Evolutionary conservation across 2,888 invertebrate genomes (phyloP).

Genomic region (Criorhina ranunculi): DNA sequence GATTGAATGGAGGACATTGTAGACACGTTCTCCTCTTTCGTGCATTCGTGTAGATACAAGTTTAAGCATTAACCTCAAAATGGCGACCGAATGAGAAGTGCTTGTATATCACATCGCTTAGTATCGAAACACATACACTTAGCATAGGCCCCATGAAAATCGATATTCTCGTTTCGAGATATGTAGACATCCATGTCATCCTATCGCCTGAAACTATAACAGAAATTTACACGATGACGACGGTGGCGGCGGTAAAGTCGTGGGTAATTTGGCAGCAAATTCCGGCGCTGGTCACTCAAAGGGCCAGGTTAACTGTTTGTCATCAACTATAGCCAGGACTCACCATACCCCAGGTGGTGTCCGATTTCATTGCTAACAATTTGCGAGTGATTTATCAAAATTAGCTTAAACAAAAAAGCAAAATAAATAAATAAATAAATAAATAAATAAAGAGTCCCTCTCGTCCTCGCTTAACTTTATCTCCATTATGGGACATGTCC

Average conservation of each 20-base stretch:
- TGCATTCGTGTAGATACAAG: slow-evolving; percentile 73
- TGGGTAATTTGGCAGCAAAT: slow-evolving; percentile 42
- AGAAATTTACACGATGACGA: slow-evolving; percentile 34
- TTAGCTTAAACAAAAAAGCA: slow-evolving; percentile 16
- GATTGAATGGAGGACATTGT: slow-evolving; percentile 76
- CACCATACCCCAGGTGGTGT: slow-evolving; percentile 27
- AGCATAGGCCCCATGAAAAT: slow-evolving; percentile 71
- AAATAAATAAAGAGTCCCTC: slow-evolving; percentile 17
- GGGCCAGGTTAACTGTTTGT: slow-evolving; percentile 23
- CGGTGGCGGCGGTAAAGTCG: slow-evolving; percentile 15
- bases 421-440: neutral
- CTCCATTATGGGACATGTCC: slow-evolving; percentile 68
- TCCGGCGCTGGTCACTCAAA: slow-evolving; percentile 38
- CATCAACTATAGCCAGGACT: slow-evolving; percentile 8
- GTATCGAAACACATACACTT: slow-evolving; percentile 62
- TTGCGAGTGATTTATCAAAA: slow-evolving; percentile 54
- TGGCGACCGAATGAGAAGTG: slow-evolving; percentile 76
- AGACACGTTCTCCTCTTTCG: slow-evolving; percentile 76
- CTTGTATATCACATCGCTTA: slow-evolving; percentile 74
- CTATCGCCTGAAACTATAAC: slow-evolving; percentile 55
- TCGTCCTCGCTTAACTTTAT: slow-evolving; percentile 61
- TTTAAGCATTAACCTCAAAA: slow-evolving; percentile 78
- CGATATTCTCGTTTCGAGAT: slow-evolving; percentile 66
- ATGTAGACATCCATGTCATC: slow-evolving; percentile 68
- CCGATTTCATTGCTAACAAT: slow-evolving; percentile 43